phyloP scores from a whole-genome alignment of 2,888 invertebrate genomes.

The Heliconius ethilla region DNA sequence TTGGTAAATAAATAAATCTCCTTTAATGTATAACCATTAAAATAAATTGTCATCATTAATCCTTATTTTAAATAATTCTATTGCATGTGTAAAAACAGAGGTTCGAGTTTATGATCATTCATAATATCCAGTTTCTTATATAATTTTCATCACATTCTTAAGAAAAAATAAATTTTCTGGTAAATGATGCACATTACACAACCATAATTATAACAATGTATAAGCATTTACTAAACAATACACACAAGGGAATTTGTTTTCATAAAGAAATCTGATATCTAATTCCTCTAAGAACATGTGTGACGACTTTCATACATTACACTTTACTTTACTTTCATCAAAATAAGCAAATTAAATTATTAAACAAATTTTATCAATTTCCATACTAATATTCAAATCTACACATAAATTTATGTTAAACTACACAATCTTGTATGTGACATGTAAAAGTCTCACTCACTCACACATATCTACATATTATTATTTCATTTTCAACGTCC shows the following conservation, averaged over 20 bases:
- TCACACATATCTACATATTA: too few relatives aligned
- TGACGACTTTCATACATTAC: background rate
- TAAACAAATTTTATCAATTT: background rate
- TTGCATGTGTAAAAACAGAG: background rate
- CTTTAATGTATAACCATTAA: too few relatives aligned
- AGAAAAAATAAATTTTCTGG: background rate
- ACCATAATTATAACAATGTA: constrained; percentile 7
- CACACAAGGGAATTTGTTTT: background rate
- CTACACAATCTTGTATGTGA: too few relatives aligned
- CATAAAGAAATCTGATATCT: background rate
- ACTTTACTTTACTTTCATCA: too few relatives aligned
- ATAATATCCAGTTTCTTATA: background rate
- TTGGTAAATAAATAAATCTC: too few relatives aligned
- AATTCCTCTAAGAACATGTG: too few relatives aligned
- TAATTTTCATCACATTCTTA: constrained; percentile 1
- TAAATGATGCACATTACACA: background rate
- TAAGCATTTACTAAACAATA: background rate
- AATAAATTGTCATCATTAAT: background rate
- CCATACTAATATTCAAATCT: too few relatives aligned
- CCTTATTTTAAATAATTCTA: background rate
- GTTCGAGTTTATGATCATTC: background rate
- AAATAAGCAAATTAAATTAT: background rate
- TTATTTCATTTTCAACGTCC: too few relatives aligned
- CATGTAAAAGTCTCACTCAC: too few relatives aligned
- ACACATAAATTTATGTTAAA: too few relatives aligned